These are phyloP conservation scores for Collichthys lucidus DNA, from an alignment of 2,113 vertebrate genomes.

Conservation along the genomic window DNA sequence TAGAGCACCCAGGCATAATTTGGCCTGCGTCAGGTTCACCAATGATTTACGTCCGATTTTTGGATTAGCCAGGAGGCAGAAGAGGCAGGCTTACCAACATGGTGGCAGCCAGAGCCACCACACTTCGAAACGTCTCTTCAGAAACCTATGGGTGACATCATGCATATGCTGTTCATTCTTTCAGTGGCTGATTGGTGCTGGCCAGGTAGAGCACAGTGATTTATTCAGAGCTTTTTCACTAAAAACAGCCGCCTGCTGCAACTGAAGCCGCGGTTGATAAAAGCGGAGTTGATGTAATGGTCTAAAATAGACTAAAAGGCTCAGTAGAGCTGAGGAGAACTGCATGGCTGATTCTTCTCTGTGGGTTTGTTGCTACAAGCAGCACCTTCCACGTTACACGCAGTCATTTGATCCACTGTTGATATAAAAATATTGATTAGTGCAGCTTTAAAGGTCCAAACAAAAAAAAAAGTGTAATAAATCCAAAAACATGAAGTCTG, in stretches of 20 bases:
- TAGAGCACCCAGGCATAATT: too few relatives aligned
- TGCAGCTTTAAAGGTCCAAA: neutral
- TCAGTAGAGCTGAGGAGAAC: neutral
- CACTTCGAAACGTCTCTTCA: too few relatives aligned
- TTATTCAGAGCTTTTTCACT: neutral
- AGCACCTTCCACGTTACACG: neutral
- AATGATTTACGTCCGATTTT: too few relatives aligned
- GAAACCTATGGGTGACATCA: too few relatives aligned
- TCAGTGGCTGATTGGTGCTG: neutral
- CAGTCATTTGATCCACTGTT: neutral
- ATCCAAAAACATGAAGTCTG: too few relatives aligned
- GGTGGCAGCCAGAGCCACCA: too few relatives aligned
- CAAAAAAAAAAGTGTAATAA: too few relatives aligned
- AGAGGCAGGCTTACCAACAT: too few relatives aligned
- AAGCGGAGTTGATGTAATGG: neutral
- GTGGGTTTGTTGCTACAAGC: neutral
- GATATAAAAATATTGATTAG: conserved; percentile 1
- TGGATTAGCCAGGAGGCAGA: too few relatives aligned
- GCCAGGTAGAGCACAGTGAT: neutral
- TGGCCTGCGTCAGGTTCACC: too few relatives aligned
- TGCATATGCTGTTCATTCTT: too few relatives aligned
- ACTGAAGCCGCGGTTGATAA: neutral
- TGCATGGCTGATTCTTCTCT: neutral
- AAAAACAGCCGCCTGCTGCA: neutral
- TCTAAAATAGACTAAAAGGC: neutral